Percentiles rank a stretch among this genome's conserved stretches.
phyloP scores from a whole-genome alignment of 1,140 invertebrate genomes.

The Caenorhabditis brenneri region DNA sequence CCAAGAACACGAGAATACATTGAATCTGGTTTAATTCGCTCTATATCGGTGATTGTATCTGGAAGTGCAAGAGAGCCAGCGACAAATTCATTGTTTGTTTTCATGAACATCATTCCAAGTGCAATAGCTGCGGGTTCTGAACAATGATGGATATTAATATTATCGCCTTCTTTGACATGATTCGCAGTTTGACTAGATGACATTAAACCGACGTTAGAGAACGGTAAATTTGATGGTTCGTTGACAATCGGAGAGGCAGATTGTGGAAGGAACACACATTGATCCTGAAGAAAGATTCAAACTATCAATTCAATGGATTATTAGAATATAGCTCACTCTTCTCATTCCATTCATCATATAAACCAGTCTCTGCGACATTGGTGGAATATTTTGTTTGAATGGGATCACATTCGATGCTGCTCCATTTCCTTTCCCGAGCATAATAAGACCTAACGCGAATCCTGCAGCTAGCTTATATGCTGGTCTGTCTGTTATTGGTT shows the following conservation, averaged over 20 bases:
- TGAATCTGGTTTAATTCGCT: conserved; percentile 44
- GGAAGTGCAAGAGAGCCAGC: conserved; percentile 10
- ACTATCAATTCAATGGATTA: not conserved
- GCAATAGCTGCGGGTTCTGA: conserved; percentile 39
- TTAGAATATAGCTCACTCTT: not conserved
- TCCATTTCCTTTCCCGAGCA: conserved; percentile 42
- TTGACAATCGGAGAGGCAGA: not conserved
- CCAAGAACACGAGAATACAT: conserved; percentile 38
- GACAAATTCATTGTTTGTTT: conserved; percentile 37
- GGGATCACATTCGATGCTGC: not conserved
- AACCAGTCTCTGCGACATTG: conserved; percentile 13
- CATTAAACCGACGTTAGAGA: conserved; percentile 2
- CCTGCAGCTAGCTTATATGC: conserved; percentile 43
- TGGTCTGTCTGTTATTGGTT: conserved; percentile 33
- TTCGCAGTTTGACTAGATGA: not conserved
- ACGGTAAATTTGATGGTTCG: not conserved
- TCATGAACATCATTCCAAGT: conserved; percentile 51
- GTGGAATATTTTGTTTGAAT: conserved; percentile 32
- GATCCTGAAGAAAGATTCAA: conserved; percentile 8
- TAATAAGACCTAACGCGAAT: conserved; percentile 47
- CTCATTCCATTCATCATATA: conserved; percentile 39
- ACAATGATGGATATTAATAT: conserved; percentile 46
- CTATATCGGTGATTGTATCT: conserved; percentile 22
- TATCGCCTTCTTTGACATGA: conserved; percentile 34
- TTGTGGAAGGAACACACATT: conserved; percentile 30